These are phyloP conservation scores for Akabosia matsudoensis DNA, from an alignment of 1,140 invertebrate genomes.

Conservation along the genomic window DNA sequence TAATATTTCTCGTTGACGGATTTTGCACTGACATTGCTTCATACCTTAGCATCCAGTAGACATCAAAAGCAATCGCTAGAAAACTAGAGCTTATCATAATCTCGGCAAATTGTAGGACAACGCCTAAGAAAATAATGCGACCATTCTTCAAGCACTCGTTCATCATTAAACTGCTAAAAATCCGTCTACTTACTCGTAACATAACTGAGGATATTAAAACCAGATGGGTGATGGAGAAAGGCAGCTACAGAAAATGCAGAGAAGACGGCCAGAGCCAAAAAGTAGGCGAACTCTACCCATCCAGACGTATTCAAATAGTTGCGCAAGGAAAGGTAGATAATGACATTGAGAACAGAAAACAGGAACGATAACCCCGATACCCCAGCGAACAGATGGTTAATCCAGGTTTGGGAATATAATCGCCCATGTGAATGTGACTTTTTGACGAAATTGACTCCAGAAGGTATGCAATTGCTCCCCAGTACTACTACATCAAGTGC, in stretches of 20 bases:
- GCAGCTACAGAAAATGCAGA: background rate
- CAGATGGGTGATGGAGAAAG: background rate
- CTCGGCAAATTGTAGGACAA: background rate
- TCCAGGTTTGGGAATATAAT: background rate
- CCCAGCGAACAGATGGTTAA: background rate
- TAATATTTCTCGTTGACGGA: background rate
- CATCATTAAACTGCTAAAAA: too few relatives aligned
- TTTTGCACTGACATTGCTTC: too few relatives aligned
- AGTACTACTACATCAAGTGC: background rate
- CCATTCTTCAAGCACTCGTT: background rate
- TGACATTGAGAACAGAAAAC: slow-evolving; percentile 4
- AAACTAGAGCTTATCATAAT: background rate
- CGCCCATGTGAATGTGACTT: background rate
- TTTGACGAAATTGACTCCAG: background rate
- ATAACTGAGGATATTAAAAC: background rate
- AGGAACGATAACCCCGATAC: background rate
- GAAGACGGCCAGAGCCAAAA: background rate
- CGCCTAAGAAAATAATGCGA: background rate
- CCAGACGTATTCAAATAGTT: slow-evolving; percentile 21
- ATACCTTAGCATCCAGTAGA: slow-evolving; percentile 18
- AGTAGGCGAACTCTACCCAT: slow-evolving; percentile 19
- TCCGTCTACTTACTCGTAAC: background rate
- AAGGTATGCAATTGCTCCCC: background rate
- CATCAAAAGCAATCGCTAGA: background rate
- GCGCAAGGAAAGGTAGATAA: slow-evolving; percentile 18